Base-by-base conservation (phyloP, 2,888 invertebrate genomes). In the Nowickia ferox region DNA sequence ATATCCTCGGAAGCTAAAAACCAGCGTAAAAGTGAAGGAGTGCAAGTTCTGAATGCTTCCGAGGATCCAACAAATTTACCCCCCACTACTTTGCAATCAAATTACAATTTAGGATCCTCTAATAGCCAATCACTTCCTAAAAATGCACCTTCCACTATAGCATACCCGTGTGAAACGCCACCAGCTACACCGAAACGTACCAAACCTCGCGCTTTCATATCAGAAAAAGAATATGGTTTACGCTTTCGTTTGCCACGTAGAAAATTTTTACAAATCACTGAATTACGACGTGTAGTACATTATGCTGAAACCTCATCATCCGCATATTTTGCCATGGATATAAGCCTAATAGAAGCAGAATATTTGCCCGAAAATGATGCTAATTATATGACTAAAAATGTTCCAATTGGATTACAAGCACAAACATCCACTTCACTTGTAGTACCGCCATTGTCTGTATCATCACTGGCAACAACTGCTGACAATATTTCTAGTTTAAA, bases 181-280 rank as follows among this genome's bases (percentile, higher is more conserved):
- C 53, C 51, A 48, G 13, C 63, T 10, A 63, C 51, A 9, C 53
- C 63, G 22, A 48, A 30, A 22, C 71, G 40, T 8, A 38, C 65
- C 46, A 55, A 46, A 42, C 42, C 19, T 10, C 46, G 46, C 9
- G 13, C 55, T 13, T 55, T 55, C 53, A 65, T 84, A 46, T 78
- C 80, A 0, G 87, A 87, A 83, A 53, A 65, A 3, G 84, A 87
- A 75, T 86, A 86, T 46, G 68, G 55, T 53, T 74, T 83, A 63
- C 79, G 86, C 44, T 80, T 75, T 65, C 80, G 79, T 55, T 57
- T 86, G 40, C 44, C 68, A 3, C 51, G 46, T 6, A 79, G 77
- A 44, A 71, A 38, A 57, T 69, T 78, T 74, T 17, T 83, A 46
- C n/a, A 74, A 53, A 81, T 84, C 42, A 2, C 13, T 0, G 22